Conservation (phyloP, 2,113 vertebrate genomes). For the Alethe diademata region DNA sequence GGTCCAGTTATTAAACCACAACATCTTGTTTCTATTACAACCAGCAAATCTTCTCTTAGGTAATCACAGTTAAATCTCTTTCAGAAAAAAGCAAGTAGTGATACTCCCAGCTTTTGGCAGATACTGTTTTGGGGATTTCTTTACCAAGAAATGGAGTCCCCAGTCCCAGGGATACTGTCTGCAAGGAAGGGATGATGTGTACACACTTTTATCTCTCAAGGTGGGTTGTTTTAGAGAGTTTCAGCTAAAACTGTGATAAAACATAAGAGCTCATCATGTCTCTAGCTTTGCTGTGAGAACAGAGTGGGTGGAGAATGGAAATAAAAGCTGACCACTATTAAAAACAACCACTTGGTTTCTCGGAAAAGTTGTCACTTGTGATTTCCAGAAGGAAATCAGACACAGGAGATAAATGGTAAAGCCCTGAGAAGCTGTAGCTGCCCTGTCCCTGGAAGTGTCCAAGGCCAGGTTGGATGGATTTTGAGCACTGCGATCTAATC, state of each 20-base stretch:
- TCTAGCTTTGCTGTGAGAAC: background rate
- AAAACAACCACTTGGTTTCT: background rate
- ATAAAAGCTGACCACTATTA: background rate
- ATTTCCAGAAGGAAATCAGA: background rate
- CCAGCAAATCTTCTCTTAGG: background rate
- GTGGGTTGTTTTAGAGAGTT: background rate
- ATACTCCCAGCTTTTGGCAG: background rate
- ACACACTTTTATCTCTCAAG: background rate
- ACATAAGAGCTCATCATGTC: accelerated
- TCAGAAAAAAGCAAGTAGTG: background rate
- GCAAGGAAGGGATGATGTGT: background rate
- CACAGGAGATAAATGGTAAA: accelerated
- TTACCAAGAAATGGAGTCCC: background rate
- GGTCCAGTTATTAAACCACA: background rate
- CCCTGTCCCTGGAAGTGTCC: background rate
- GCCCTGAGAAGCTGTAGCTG: background rate
- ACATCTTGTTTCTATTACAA: background rate
- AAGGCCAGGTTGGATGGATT: background rate
- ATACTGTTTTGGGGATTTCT: background rate
- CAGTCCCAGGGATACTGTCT: background rate
- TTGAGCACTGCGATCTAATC: background rate
- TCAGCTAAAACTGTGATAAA: background rate
- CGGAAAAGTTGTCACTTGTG: background rate
- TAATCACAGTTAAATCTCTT: background rate
- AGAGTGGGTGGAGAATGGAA: background rate